These are phyloP conservation scores for Equus przewalskii DNA, from an alignment of 2,113 vertebrate species.

Conservation along the genomic window DNA sequence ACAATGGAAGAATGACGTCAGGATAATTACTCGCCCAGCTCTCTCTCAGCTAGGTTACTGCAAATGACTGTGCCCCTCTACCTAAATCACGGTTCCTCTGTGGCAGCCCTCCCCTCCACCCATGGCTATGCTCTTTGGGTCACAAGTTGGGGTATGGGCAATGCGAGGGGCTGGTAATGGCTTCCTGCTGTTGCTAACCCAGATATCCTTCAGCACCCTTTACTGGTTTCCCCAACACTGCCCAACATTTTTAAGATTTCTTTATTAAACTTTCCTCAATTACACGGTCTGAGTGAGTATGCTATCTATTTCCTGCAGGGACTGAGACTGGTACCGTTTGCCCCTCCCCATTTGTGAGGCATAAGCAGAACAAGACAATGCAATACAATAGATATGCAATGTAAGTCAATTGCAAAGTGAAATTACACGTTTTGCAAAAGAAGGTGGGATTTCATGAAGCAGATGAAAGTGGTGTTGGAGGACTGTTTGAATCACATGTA, in stretches of 20 bases:
- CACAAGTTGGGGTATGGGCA: background rate
- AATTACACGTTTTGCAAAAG: background rate
- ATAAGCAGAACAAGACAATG: background rate
- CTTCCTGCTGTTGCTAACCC: constrained; percentile 52
- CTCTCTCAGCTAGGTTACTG: background rate
- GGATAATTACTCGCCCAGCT: background rate
- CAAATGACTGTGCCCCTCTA: background rate
- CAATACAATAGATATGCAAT: background rate
- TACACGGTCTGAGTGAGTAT: background rate
- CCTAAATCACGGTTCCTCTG: background rate
- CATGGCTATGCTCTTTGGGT: background rate
- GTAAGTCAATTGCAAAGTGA: background rate
- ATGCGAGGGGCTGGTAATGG: background rate
- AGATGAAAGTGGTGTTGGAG: background rate
- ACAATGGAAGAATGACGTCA: background rate
- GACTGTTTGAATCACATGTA: background rate
- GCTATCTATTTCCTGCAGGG: background rate
- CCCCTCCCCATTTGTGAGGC: background rate
- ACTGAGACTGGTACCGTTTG: background rate
- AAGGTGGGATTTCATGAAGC: background rate
- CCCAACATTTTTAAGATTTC: background rate
- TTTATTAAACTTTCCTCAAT: background rate
- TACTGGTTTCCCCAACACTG: background rate
- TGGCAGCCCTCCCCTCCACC: background rate
- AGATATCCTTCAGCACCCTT: background rate